Base-by-base conservation (phyloP, 2,797 vertebrate genomes). In the Anguilla marmorata region DNA sequence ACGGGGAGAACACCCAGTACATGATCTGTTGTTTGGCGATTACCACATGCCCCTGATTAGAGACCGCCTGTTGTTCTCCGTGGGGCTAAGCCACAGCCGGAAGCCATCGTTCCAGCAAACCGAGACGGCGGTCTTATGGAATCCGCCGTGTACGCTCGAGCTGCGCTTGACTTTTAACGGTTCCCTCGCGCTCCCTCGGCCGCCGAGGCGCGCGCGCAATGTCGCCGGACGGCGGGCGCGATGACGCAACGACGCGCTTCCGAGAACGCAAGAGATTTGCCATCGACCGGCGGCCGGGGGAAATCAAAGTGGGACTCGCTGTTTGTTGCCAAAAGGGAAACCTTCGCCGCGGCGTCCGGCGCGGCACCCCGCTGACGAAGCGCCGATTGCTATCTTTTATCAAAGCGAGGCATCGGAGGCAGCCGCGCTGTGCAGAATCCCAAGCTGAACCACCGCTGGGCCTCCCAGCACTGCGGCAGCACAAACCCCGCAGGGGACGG, bases 381-480 rank as follows among this genome's bases (percentile, higher is more conserved):
- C 82, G 91, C 88, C 76, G 92, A 94, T 93, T 92, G 93, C 93
- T 92, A 95, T 95, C 93, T 92, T 86, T 91, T 85, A 93, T 93
- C 92, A 90, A 92, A 91, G 90, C 66, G 89, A 91, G 85, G 86
- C 54, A 91, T 92, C 91, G 87, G 91, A 89, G 45, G 8, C 58
- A 16, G 37, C 90, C 86, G 90, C 90, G 91, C 93, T 93, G 92
- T 92, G 89, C 85, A 86, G 90, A 93, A 92, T 92, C 90, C 91
- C 88, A 88, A 90, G 90, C 91, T 90, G 89, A 92, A 90, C 11
- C 88, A 90, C 83, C 88, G 89, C 88, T 90, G 89, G 82, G 76
- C 54, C 87, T 3, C 93, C 91, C 89, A 79, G 89, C 92, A 91
- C 91, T 91, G 89, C 89, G 91, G 93, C 86, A 90, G 87, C 80